phyloP scores from a whole-genome alignment of 1,140 invertebrate genomes.

The Cherax destructor region DNA sequence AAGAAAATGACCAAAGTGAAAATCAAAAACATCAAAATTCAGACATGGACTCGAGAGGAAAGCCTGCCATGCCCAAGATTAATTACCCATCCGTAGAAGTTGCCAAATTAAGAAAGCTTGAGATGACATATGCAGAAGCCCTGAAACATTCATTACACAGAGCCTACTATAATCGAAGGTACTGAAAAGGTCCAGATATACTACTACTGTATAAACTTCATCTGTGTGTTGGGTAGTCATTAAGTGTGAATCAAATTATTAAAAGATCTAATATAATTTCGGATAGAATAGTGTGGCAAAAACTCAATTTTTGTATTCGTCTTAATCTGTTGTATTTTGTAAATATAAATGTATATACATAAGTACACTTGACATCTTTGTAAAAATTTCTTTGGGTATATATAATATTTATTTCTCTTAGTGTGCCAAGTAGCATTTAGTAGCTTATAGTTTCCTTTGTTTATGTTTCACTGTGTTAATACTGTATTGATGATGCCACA shows the following conservation, averaged over 20 bases:
- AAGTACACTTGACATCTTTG: slow-evolving; percentile 11
- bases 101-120: slow-evolving; percentile 85
- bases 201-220: background rate
- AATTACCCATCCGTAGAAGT: slow-evolving; percentile 87
- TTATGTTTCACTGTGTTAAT: slow-evolving; percentile 2
- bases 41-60: slow-evolving; percentile 19
- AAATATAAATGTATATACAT: slow-evolving; percentile 12
- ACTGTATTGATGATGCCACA: background rate
- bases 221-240: background rate
- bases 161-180: slow-evolving; percentile 55
- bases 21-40: slow-evolving; percentile 3
- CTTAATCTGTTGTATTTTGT: background rate
- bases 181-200: slow-evolving; percentile 8
- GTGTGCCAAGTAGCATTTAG: slow-evolving; percentile 42
- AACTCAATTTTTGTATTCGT: background rate
- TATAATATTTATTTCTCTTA: slow-evolving; percentile 10
- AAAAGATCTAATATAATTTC: background rate
- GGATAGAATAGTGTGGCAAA: background rate
- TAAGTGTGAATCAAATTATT: background rate
- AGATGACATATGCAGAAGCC: slow-evolving; percentile 89
- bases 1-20: slow-evolving; percentile 14
- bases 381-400: slow-evolving; percentile 12
- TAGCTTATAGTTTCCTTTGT: slow-evolving; percentile 19
- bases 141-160: slow-evolving; percentile 74
- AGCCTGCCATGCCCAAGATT: slow-evolving; percentile 72